These are phyloP conservation scores for Sternarchorhynchus goeldii DNA, from an alignment of 2,797 vertebrate genomes.

Conservation along the genomic window DNA sequence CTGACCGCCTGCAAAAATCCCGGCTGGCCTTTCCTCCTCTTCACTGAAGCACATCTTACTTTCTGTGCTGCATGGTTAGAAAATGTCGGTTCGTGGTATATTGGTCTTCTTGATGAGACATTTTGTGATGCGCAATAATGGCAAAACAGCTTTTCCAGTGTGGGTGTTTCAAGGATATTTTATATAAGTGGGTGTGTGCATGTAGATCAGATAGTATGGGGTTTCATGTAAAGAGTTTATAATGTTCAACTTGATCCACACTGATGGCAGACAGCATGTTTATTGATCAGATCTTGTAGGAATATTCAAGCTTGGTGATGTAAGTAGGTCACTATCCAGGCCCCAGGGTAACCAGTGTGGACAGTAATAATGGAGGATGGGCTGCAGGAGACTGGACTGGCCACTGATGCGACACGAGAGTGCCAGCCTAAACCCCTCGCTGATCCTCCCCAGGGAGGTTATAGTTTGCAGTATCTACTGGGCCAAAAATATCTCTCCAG, in stretches of 20 bases:
- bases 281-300: too few species aligned
- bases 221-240: slow-evolving; percentile 5
- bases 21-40: slow-evolving; percentile 2
- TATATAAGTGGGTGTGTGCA: neutral
- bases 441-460: slow-evolving; percentile 23
- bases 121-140: slow-evolving; percentile 16
- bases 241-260: too few species aligned
- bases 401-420: neutral
- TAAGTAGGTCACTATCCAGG: too few species aligned
- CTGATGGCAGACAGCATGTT: too few species aligned
- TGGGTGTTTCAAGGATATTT: neutral
- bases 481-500: neutral
- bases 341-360: too few species aligned
- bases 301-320: too few species aligned
- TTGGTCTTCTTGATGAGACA: neutral
- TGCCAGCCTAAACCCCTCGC: neutral
- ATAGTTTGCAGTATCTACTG: slow-evolving; percentile 29
- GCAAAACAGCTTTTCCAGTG: neutral
- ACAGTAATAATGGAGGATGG: neutral
- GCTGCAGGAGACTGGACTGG: neutral
- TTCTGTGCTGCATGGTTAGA: neutral
- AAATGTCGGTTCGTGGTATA: neutral
- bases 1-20: slow-evolving; percentile 2
- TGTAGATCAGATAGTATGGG: neutral
- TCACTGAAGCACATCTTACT: slow-evolving; percentile 6